Evolutionary conservation across 1,140 invertebrate species (phyloP).

Genomic region (Drosophila varians): DNA sequence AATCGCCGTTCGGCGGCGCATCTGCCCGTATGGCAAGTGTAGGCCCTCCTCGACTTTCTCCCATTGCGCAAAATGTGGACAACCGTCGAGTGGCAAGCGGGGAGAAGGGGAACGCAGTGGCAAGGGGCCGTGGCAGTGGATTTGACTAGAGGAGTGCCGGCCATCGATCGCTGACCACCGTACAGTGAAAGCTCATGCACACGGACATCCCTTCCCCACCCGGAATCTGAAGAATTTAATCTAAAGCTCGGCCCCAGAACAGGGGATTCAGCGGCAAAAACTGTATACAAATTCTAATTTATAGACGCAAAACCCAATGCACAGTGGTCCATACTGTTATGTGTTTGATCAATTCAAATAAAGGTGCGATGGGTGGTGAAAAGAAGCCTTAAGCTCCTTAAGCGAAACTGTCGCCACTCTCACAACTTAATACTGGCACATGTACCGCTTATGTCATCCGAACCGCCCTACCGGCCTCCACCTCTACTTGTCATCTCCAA

Average conservation of each 20-base stretch:
- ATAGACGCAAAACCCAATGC: neutral
- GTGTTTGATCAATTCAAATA: neutral
- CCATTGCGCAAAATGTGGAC: slow-evolving; percentile 55
- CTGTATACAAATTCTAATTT: neutral
- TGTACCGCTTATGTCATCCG: slow-evolving; percentile 26
- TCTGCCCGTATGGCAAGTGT: slow-evolving; percentile 36
- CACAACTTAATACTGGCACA: neutral
- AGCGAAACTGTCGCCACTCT: slow-evolving; percentile 10
- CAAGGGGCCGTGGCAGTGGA: no score
- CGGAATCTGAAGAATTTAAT: no score
- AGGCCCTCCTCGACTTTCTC: slow-evolving; percentile 52
- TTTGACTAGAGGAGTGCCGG: slow-evolving; percentile 3
- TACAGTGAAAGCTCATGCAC: slow-evolving; percentile 9
- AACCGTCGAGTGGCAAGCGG: slow-evolving; percentile 2
- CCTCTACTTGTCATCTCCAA: slow-evolving; percentile 21
- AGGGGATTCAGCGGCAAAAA: no score
- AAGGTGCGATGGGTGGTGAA: slow-evolving; percentile 1
- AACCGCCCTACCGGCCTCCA: neutral
- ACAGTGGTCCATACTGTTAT: neutral
- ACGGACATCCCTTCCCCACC: neutral
- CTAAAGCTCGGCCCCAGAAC: neutral
- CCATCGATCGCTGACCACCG: slow-evolving; percentile 3
- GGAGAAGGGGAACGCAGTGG: no score
- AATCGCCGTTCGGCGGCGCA: slow-evolving; percentile 3
- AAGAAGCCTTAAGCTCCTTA: slow-evolving; percentile 1